Evolutionary conservation across 2,888 invertebrate species (phyloP).

Genomic region (Caradrina kadenii): DNA sequence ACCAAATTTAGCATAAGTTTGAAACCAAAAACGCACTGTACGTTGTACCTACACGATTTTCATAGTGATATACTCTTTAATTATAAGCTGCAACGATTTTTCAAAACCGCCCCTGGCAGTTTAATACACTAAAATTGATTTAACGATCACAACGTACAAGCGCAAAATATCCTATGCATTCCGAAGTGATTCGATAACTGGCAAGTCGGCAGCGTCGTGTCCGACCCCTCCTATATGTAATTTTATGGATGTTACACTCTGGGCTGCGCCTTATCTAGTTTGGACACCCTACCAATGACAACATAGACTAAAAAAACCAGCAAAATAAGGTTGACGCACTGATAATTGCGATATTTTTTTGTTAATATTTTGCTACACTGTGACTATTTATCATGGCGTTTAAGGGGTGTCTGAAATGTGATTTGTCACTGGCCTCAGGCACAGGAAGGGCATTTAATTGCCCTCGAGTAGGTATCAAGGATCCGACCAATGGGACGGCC

Average conservation of each 20-base stretch:
- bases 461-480: constrained; percentile 83
- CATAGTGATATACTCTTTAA: neutral
- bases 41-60: too few species aligned
- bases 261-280: constrained; percentile 73
- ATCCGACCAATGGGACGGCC: constrained; percentile 85
- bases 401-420: constrained; percentile 78
- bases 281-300: constrained; percentile 66
- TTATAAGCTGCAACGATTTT: constrained; percentile 3
- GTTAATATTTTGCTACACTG: constrained; percentile 33
- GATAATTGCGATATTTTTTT: constrained; percentile 6
- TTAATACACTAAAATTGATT: constrained; percentile 74
- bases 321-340: constrained; percentile 14
- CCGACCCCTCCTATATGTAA: constrained; percentile 72
- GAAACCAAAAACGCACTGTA: too few species aligned
- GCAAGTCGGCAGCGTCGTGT: constrained; percentile 66
- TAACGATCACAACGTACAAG: constrained; percentile 67
- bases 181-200: constrained; percentile 83
- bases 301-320: constrained; percentile 33
- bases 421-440: constrained; percentile 84
- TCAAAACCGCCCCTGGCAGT: constrained; percentile 11
- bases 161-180: constrained; percentile 85
- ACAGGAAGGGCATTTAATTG: constrained; percentile 85
- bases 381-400: constrained; percentile 30
- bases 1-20: too few species aligned
- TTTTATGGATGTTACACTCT: constrained; percentile 80